Base-by-base conservation (phyloP, 2,113 vertebrate genomes). In the Naja naja region DNA sequence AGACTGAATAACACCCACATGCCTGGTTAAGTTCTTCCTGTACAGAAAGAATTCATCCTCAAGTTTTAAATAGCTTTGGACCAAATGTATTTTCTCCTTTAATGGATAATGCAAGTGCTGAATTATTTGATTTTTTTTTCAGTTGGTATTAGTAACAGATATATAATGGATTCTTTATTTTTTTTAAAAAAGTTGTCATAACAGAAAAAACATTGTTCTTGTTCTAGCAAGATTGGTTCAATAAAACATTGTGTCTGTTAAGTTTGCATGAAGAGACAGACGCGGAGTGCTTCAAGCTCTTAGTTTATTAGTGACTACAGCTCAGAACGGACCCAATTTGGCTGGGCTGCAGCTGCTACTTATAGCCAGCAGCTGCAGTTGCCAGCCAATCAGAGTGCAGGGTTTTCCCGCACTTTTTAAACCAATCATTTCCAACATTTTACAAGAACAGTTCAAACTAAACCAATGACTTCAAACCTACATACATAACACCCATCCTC, bases 51-150 rank as follows among this genome's bases (percentile, higher is more conserved):
- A 55, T 94, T 94, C 5, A 23, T 93, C 90, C 88, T 94, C 69
- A 90, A 55, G 55, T 94, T 95, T 94, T 54, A 85, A 89, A 60
- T 52, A 69, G 53, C 90, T 95, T 97, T 25, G 25, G 47, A 88
- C 30, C 93, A 90, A 87, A 30, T 94, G 92, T 92, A 39, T 89
- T 25, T 45, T 89, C 85, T 85, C 20, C 20, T 92, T 85, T 45
- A 85, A 81, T 8, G 25, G 49, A 43, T 18, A 74, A 53, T 60
- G 53, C 18, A 39, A 58, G 22, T 85, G 81, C 25, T 30, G 47
- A 20, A 56, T 58, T 56, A 52, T 85, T 89, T 64, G 43, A 22
- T n/a, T 89, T 58, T 47, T 23, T 89, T 58, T 56, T 43, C 55
- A 85, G 9, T 52, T 92, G 12, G 34, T 47, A 45, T 47, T 64